phyloP scores from a whole-genome alignment of 1,140 invertebrate species.

The Rhagoletis zephyria region DNA sequence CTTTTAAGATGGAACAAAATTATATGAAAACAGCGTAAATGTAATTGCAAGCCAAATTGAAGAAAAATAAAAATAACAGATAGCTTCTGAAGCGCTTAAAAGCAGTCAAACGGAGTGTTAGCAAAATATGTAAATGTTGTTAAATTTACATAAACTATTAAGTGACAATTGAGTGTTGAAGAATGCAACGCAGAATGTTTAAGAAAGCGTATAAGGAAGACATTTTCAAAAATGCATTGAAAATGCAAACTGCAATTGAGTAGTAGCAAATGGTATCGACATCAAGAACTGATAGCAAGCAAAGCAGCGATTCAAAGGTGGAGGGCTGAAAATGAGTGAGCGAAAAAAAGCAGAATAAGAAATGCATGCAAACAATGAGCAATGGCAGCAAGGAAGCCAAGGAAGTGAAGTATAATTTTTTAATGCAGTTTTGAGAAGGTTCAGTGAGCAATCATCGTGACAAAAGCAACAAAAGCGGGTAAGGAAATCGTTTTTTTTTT shows the following conservation, averaged over 20 bases:
- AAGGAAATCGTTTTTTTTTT: too few relatives aligned
- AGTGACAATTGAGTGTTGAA: neutral
- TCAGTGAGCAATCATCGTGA: neutral
- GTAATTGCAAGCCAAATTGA: neutral
- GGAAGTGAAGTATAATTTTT: neutral
- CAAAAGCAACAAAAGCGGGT: neutral
- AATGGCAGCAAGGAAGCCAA: neutral
- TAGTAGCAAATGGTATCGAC: slow-evolving; percentile 11
- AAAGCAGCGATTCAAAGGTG: neutral
- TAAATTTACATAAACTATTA: neutral
- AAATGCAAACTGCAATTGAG: slow-evolving; percentile 46
- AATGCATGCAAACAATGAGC: neutral
- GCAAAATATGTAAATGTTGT: neutral
- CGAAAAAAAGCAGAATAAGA: neutral
- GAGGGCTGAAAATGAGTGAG: too few relatives aligned
- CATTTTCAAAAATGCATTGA: neutral
- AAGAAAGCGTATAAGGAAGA: slow-evolving; percentile 4
- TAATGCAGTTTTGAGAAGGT: neutral
- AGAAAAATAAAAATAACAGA: neutral
- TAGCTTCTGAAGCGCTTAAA: neutral
- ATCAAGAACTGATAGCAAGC: neutral
- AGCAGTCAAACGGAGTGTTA: slow-evolving; percentile 21
- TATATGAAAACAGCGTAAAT: neutral
- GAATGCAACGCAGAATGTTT: slow-evolving; percentile 12
- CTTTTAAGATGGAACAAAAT: too few relatives aligned